Evolutionary conservation across 2,797 vertebrate genomes (phyloP).

Genomic region (Enteromius afrohamiltoni): DNA sequence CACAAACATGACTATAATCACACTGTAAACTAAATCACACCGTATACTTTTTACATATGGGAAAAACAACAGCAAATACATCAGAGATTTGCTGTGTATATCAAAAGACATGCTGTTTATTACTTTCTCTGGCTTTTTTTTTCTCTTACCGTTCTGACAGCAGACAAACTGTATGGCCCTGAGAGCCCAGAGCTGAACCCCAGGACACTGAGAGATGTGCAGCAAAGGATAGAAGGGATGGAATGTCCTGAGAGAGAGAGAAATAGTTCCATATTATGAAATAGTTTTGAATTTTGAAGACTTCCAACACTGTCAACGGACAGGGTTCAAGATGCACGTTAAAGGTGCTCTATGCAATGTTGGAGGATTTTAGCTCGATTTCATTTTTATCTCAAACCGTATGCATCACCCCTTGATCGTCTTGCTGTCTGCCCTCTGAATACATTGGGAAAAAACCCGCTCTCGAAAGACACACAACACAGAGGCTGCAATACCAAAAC

Average conservation of each 20-base stretch:
- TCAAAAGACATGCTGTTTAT: background rate
- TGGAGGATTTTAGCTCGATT: too few relatives aligned
- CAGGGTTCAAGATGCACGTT: background rate
- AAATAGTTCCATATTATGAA: background rate
- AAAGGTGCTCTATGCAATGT: too few relatives aligned
- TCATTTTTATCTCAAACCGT: too few relatives aligned
- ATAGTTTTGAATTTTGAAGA: background rate
- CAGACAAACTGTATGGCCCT: slow-evolving; percentile 95
- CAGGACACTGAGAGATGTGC: slow-evolving; percentile 84
- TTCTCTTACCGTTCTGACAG: slow-evolving; percentile 88
- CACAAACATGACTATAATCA: background rate
- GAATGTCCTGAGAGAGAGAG: slow-evolving; percentile 81
- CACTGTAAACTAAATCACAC: background rate
- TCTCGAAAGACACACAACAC: too few relatives aligned
- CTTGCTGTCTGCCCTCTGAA: too few relatives aligned
- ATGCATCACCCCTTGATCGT: too few relatives aligned
- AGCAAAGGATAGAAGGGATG: slow-evolving; percentile 89
- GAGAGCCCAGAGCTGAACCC: slow-evolving; percentile 94
- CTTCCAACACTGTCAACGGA: background rate
- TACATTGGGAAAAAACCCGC: too few relatives aligned
- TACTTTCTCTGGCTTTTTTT: background rate
- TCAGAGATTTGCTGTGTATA: too few relatives aligned
- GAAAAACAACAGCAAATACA: background rate
- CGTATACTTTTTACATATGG: background rate
- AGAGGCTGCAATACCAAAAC: too few relatives aligned